Percentiles rank a stretch among this genome's conserved stretches.
Evolutionary conservation across 2,113 vertebrate genomes (phyloP).

Genomic region (Dasyprocta punctata): DNA sequence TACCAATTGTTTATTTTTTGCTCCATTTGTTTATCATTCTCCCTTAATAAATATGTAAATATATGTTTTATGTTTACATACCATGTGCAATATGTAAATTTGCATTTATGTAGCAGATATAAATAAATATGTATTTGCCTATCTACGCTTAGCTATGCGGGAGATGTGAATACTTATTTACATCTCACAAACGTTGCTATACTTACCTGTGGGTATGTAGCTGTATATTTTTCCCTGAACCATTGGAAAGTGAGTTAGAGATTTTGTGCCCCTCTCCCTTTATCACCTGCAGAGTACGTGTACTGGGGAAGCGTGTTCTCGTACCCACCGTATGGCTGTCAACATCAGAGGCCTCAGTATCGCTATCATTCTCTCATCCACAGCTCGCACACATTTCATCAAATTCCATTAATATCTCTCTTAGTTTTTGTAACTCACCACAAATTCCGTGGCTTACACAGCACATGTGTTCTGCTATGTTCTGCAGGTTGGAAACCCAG

Average conservation of each 20-base stretch:
- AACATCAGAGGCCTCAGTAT: background rate
- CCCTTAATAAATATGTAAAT: background rate
- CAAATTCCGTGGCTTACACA: background rate
- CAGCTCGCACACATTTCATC: background rate
- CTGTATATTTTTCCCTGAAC: background rate
- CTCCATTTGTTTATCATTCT: background rate
- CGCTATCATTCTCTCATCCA: background rate
- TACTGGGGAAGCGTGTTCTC: background rate
- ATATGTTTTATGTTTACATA: background rate
- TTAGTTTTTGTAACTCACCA: background rate
- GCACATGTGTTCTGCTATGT: too few relatives aligned
- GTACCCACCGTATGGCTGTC: background rate
- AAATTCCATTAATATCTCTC: background rate
- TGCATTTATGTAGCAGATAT: background rate
- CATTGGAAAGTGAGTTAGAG: background rate
- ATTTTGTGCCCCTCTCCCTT: background rate
- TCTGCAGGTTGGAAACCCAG: background rate
- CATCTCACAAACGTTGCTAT: background rate
- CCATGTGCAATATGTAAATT: background rate
- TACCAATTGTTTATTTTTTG: background rate
- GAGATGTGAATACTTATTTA: background rate
- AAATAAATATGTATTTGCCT: conserved; percentile 12
- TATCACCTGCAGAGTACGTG: background rate
- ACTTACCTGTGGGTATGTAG: background rate
- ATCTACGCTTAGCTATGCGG: background rate